Base-by-base conservation (phyloP, 2,888 invertebrate species). In the Limenitis camilla region DNA sequence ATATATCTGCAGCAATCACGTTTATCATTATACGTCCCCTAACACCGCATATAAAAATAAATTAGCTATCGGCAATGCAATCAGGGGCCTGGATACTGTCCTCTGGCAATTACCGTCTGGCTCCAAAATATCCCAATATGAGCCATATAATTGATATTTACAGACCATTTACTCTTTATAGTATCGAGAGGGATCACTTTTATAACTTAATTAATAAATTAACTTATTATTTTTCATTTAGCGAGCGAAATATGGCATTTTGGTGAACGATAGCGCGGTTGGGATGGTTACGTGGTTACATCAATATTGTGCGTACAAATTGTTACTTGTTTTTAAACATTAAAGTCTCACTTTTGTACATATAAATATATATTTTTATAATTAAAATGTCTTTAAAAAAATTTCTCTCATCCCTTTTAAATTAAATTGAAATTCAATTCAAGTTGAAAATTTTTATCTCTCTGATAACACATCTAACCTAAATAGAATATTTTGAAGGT, bases 131-230 rank as follows among this genome's bases (percentile, higher is more conserved):
- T 72, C 64, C 73, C 74, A 65, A 74, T 76, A 73, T 71, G 73
- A 72, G 67, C 74, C 61, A 60, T 65, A 69, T 81, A 83, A 85
- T 85, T 84, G 81, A 81, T 84, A 84, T 85, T 85, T 81, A 84
- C 81, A 81, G 74, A 61, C 69, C 78, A 76, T 77, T 80, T 73
- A 79, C 66, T 71, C 68, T 67, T 65, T 67, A 63, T 67, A 61
- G 62, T 62, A 65, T 66, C 62, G 65, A 62, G 61, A 60, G 63
- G 64, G 70, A 72, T 73, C 71, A 73, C 73, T 67, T 68, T 74
- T 68, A 72, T 71, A 65, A 63, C 64, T 69, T 68, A 68, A 71
- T 72, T 69, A 66, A 72, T 71, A 68, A 64, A 71, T 63, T 61
- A 55, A 55, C 49, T 49, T 55, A 55, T 54, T 54, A 57, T 54